phyloP scores from a whole-genome alignment of 35 echinoderm and acorn worm genomes.

The Strongylocentrotus purpuratus region DNA sequence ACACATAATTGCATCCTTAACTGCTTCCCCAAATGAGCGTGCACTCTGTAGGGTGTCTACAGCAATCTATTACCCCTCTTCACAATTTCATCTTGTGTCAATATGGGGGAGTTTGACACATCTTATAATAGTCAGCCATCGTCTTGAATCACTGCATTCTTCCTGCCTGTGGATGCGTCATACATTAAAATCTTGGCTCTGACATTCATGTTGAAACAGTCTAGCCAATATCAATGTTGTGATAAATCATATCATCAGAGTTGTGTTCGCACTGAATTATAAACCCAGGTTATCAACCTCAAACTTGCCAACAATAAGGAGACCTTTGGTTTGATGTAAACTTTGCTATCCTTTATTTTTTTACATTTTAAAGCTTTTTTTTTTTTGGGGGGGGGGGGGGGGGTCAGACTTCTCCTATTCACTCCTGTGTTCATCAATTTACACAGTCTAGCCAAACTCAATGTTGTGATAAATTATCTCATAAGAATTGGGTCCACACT shows the following conservation, averaged over 20 bases:
- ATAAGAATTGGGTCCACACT: no score
- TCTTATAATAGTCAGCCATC: neutral
- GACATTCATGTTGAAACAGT: neutral
- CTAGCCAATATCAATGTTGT: conserved; percentile 2
- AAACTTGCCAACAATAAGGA: no score
- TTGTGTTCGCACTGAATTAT: neutral
- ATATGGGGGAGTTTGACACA: conserved; percentile 1
- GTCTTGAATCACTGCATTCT: neutral
- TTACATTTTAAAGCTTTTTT: no score
- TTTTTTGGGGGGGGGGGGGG: no score
- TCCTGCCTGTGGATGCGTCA: neutral
- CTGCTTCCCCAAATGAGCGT: neutral
- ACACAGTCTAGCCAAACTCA: no score
- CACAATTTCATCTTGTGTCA: neutral
- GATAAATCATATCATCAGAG: neutral
- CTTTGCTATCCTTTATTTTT: no score
- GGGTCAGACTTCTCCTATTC: no score
- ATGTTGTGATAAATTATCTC: no score
- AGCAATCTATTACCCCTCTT: neutral
- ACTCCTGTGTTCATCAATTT: no score
- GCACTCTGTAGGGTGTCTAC: neutral
- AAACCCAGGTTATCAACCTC: neutral
- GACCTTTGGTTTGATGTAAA: no score
- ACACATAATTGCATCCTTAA: conserved; percentile 11
- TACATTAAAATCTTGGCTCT: conserved; percentile 3